Evolutionary conservation across 2,113 vertebrate species (phyloP).

Genomic region (Daubentonia madagascariensis): DNA sequence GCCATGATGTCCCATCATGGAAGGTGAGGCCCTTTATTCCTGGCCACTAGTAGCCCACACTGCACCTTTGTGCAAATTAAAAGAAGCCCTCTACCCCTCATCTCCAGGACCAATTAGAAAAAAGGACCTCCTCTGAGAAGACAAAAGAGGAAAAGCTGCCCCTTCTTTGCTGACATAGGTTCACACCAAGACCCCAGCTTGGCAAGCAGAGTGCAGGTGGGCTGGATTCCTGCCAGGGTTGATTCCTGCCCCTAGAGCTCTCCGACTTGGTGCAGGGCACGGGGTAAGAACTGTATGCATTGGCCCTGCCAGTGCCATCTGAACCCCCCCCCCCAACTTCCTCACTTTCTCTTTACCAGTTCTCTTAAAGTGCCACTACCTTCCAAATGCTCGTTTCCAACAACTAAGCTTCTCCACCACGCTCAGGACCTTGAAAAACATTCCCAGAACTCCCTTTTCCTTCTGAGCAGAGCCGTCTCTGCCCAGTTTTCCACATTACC

Average conservation of each 20-base stretch:
- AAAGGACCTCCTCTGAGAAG: background rate
- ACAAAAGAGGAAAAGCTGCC: background rate
- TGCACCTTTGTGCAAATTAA: background rate
- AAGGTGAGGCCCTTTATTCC: background rate
- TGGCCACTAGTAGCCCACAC: background rate
- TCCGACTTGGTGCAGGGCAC: background rate
- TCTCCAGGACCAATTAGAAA: background rate
- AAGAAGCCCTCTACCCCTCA: background rate
- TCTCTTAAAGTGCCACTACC: background rate
- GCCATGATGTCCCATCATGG: background rate
- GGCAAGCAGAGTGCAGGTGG: background rate
- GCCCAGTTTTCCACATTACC: background rate
- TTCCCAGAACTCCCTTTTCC: background rate
- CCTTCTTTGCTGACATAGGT: background rate
- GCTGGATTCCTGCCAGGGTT: background rate
- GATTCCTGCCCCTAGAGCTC: accelerated
- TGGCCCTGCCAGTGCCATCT: background rate
- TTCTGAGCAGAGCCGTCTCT: background rate
- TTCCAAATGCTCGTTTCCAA: background rate
- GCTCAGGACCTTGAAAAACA: background rate
- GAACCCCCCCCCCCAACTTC: accelerated
- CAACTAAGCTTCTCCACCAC: background rate
- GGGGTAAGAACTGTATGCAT: background rate
- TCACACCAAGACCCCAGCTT: background rate
- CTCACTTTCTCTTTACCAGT: background rate